Evolutionary conservation across 2,888 invertebrate genomes (phyloP), one percentile per base, ranked within the genome.

Genomic region (Tipula lateralis): DNA sequence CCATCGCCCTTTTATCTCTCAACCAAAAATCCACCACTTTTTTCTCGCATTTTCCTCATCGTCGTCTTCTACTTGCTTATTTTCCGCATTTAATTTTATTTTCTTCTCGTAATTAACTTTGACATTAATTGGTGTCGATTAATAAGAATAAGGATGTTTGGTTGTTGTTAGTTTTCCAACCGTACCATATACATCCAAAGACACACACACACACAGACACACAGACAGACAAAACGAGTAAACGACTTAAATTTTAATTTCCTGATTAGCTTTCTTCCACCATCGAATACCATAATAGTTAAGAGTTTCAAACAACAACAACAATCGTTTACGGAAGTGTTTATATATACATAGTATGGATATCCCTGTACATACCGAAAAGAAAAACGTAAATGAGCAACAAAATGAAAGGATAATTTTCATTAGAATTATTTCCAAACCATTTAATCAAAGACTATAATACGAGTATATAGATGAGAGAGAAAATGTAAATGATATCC

Each of bases 91-190:
- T 66, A 66, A 66, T 66, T 66, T 66, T 24, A 66, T 66, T 66
- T 66, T 66, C 66, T 66, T 24, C 66, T 66, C 24, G 66, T 66
- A 66, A 66, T 66, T 66, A 66, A 66, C 66, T 66, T 66, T 66
- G 66, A 66, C 66, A 66, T 66, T 66, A 66, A 66, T 66, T 66
- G 66, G 66, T 66, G 66, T 66, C 66, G 66, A 66, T 66, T 66
- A 66, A 66, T 66, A 66, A 66, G 66, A 66, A 66, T 66, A 66
- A 66, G 66, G 66, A 66, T 66, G 66, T 66, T 66, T 66, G 66
- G 66, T 66, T 66, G 66, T 66, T 66, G 66, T 66, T 66, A 66
- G 66, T 24, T 66, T 9, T 66, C 66, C 66, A 66, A 24, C 66
- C 66, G 66, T 66, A 66, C 24, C 66, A 19, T 7, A 19, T 9